Conservation (phyloP, 2,888 invertebrate species). For the Penaeus monodon region DNA sequence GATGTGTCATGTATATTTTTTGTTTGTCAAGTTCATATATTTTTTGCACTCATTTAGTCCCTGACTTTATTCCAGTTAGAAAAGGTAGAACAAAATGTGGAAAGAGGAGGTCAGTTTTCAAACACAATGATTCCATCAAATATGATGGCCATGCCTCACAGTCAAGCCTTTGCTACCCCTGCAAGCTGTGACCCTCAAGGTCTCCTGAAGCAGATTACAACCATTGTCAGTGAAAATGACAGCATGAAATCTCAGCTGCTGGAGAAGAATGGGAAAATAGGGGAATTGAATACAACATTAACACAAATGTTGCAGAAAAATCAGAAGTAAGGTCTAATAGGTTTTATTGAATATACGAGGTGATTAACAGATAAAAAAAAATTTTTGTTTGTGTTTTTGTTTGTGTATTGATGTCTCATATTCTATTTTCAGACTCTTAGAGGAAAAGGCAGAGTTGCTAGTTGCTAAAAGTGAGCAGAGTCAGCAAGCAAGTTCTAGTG, state of each 20-base stretch:
- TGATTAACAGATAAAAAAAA: no score
- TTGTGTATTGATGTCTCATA: not conserved
- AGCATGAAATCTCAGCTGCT: constrained; percentile 13
- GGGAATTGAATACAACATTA: constrained; percentile 7
- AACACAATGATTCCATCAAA: constrained; percentile 8
- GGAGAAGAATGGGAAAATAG: constrained; percentile 19
- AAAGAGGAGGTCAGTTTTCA: not conserved
- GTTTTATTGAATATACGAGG: not conserved
- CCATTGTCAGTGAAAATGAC: constrained; percentile 30
- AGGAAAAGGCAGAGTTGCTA: constrained; percentile 33
- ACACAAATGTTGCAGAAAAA: constrained; percentile 36
- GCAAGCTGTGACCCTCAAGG: constrained; percentile 7
- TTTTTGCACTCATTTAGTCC: no score
- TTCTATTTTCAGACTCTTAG: constrained; percentile 22
- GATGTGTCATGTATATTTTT: no score
- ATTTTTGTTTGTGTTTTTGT: no score
- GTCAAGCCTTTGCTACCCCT: not conserved
- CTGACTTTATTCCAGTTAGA: no score
- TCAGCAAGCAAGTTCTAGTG: not conserved
- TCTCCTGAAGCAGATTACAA: constrained; percentile 21
- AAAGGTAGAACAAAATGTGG: no score
- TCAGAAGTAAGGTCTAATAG: constrained; percentile 18
- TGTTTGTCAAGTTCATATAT: no score
- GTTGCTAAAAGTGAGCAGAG: constrained; percentile 11
- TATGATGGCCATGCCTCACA: not conserved